These are phyloP conservation scores for Aleiodes alternator DNA, from an alignment of 2,888 invertebrate species.

Conservation along the genomic window DNA sequence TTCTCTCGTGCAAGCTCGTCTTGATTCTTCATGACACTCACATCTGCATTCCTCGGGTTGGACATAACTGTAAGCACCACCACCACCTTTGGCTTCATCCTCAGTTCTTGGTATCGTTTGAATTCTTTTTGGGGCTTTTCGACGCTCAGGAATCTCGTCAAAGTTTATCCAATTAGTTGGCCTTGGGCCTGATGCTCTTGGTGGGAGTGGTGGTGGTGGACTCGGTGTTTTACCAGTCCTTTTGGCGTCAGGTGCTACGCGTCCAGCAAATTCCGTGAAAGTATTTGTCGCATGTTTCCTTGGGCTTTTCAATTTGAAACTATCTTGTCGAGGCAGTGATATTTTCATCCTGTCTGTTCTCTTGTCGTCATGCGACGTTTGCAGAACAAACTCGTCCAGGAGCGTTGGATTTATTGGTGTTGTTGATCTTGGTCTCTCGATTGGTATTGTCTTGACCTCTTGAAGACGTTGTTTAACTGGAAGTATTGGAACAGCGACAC, in stretches of 20 bases:
- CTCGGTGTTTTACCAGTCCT: constrained; percentile 72
- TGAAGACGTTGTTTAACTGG: constrained; percentile 84
- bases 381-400: constrained; percentile 83
- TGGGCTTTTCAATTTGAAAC: constrained; percentile 74
- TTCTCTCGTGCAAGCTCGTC: constrained; percentile 64
- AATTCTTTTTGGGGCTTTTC: constrained; percentile 88
- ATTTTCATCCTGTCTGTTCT: constrained; percentile 83
- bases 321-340: constrained; percentile 80
- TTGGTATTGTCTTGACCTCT: constrained; percentile 79
- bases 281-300: constrained; percentile 76
- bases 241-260: constrained; percentile 77
- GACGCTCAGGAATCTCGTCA: constrained; percentile 89
- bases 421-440: constrained; percentile 85
- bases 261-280: constrained; percentile 81
- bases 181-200: constrained; percentile 64
- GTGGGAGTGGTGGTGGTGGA: constrained; percentile 71
- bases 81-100: constrained; percentile 72
- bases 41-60: constrained; percentile 92
- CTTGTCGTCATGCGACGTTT: constrained; percentile 61
- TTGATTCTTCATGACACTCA: constrained; percentile 85
- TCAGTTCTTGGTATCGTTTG: constrained; percentile 84
- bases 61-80: constrained; percentile 82
- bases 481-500: constrained; percentile 87
- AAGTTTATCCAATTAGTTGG: constrained; percentile 88
- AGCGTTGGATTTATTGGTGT: constrained; percentile 85